These are phyloP conservation scores for Spheniscus mendiculus DNA, from an alignment of 2,113 vertebrate species.

Conservation along the genomic window DNA sequence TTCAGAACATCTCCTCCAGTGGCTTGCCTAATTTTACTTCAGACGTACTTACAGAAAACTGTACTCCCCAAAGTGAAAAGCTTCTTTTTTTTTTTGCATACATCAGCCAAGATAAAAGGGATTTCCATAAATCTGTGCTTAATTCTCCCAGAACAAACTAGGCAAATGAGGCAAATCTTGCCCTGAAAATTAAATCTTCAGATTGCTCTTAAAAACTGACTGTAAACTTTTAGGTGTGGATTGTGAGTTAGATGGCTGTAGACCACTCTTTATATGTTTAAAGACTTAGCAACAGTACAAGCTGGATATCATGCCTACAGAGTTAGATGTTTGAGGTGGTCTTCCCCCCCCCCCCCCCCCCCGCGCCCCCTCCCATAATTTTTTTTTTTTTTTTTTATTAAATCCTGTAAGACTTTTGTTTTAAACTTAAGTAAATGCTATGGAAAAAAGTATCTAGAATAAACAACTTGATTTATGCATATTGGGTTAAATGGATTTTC, in stretches of 20 bases:
- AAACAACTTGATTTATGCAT: neutral
- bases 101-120: neutral
- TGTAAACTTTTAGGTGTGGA: neutral
- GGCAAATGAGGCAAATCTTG: neutral
- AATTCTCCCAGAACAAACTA: neutral
- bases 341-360: rapidly evolving
- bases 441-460: neutral
- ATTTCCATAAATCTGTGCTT: neutral
- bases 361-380: no score
- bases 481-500: neutral
- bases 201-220: neutral
- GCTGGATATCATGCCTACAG: rapidly evolving
- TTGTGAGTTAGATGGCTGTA: neutral
- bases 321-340: neutral
- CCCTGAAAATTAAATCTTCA: neutral
- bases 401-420: neutral
- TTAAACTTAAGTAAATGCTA: neutral
- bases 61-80: neutral
- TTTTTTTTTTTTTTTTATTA: no score
- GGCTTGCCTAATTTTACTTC: neutral
- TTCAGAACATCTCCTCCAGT: neutral
- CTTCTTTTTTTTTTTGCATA: neutral
- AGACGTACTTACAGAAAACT: neutral
- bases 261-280: neutral
- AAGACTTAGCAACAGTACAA: neutral